Evolutionary conservation across 2,888 invertebrate species (phyloP), one percentile per base, ranked within the genome.

Genomic region (Caenorhabditis imperialis): DNA sequence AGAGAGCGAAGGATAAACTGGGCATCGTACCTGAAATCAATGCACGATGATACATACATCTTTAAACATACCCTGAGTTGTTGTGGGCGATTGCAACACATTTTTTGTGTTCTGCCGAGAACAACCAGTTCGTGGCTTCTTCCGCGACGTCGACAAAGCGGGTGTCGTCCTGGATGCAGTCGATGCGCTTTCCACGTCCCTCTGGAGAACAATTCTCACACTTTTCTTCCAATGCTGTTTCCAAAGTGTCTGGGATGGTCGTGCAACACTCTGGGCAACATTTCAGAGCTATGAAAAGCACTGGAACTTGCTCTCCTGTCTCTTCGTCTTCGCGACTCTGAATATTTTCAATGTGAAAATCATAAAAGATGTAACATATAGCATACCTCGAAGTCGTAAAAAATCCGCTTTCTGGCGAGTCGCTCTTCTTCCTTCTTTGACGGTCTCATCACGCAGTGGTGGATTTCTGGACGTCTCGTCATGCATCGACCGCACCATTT

Each of bases 381-480:
- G 5, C 48, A n/a, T 8, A 48, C 48, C 48, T 48, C 48, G 12
- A 48, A 48, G 48, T 48, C 48, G 10, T 23, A 48, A 3, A 30
- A 27, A 18, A 48, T 30, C 14, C 48, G 2, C 8, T 18, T 10
- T 2, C 25, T 6, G 1, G 30, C 33, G 16, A 2, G 14, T 12
- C 33, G 27, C 18, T 48, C 30, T 10, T 30, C 25, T 14, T 30
- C 33, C 18, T 30, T 30, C 16, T 16, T 25, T 16, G 7, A 5
- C n/a, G 25, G n/a, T n/a, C n/a, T n/a, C 45, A 45, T 45, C 1
- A 25, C 33, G 30, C 48, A 48, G 1, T 8, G 7, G 33, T 48
- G 48, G 8, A 8, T 12, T 3, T 18, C 18, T 1, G 48, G 18
- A 27, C 27, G 27, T 10, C 20, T 48, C n/a, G 16, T 18, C 8